Evolutionary conservation across 1,140 invertebrate genomes (phyloP).

Genomic region (Semibalanus balanoides): DNA sequence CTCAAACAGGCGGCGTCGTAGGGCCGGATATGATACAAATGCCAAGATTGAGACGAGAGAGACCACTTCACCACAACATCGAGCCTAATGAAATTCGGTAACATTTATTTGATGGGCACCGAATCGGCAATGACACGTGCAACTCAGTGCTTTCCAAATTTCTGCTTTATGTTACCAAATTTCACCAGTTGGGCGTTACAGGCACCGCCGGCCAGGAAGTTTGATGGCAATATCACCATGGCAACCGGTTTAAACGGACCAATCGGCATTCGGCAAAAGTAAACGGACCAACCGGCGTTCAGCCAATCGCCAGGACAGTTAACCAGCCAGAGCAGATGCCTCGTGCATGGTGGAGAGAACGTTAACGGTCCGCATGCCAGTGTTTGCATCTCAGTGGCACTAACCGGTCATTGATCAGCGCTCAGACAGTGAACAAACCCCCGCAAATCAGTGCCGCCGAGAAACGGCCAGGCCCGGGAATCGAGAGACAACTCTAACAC

Average conservation of each 20-base stretch:
- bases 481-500: too few species aligned
- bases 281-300: background rate
- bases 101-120: background rate
- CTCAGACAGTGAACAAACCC: background rate
- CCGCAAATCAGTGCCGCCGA: too few species aligned
- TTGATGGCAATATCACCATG: slow-evolving; percentile 2
- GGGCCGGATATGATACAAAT: background rate
- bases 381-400: background rate
- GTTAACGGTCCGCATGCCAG: background rate
- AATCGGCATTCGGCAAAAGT: background rate
- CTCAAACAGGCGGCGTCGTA: background rate
- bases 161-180: background rate
- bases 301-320: background rate
- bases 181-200: background rate
- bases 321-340: background rate
- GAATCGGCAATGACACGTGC: background rate
- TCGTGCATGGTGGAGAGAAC: background rate
- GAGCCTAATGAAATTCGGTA: background rate
- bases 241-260: background rate
- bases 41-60: background rate
- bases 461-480: too few species aligned
- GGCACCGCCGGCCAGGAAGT: background rate
- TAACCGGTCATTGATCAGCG: background rate
- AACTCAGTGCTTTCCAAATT: too few species aligned
- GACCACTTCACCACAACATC: background rate